These are phyloP conservation scores for Trimorus sp. DNA, from an alignment of 2,888 invertebrate species.

Conservation along the genomic window DNA sequence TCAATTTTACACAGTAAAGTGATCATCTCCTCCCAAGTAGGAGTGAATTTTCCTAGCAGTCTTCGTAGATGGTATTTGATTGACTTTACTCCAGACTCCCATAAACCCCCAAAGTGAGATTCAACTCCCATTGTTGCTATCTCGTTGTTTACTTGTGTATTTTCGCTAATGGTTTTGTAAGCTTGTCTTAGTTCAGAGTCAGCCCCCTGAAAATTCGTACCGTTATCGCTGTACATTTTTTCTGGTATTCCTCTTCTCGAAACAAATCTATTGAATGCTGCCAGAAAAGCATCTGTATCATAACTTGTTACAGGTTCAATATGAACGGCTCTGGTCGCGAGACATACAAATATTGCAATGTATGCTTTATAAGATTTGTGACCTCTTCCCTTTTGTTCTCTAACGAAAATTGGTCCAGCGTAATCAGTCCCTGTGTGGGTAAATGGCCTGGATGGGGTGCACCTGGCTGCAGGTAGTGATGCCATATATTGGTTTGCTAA, in stretches of 20 bases:
- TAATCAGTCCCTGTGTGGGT: background rate
- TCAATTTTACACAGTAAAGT: too few relatives aligned
- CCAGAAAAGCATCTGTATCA: constrained; percentile 6
- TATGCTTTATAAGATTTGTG: background rate
- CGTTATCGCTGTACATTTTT: background rate
- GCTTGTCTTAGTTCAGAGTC: constrained; percentile 2
- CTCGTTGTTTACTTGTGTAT: too few relatives aligned
- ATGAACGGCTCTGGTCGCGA: background rate
- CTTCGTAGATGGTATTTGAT: too few relatives aligned
- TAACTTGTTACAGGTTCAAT: background rate
- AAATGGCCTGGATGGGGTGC: background rate
- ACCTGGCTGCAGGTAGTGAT: background rate
- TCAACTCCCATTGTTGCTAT: too few relatives aligned
- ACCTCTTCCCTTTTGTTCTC: background rate
- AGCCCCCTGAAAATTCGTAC: background rate
- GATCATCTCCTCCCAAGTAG: too few relatives aligned
- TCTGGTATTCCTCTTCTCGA: background rate
- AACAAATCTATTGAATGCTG: constrained; percentile 2
- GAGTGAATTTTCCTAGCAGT: too few relatives aligned
- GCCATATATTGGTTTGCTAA: constrained; percentile 5
- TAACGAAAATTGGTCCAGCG: constrained; percentile 6
- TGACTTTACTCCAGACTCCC: too few relatives aligned
- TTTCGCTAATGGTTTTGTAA: too few relatives aligned
- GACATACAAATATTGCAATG: background rate
- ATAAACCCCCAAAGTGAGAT: too few relatives aligned